Percentiles rank a stretch among this genome's conserved stretches.
phyloP scores from a whole-genome alignment of 2,113 vertebrate genomes.

The Lontra canadensis region DNA sequence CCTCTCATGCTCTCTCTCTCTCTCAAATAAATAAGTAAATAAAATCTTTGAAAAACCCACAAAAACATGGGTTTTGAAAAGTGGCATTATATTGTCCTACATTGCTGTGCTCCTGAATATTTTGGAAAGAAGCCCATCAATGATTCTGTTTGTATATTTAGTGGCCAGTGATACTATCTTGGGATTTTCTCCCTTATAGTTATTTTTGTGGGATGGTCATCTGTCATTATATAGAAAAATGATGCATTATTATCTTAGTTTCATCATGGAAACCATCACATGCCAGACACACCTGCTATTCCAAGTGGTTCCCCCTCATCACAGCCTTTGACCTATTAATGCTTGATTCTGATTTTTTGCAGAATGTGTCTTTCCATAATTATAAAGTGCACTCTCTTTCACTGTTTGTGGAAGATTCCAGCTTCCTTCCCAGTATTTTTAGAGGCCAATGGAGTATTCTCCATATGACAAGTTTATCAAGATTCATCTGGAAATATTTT shows the following conservation, averaged over 20 bases:
- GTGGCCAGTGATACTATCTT: not conserved
- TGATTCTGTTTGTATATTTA: not conserved
- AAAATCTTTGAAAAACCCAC: too few species aligned
- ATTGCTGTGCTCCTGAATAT: not conserved
- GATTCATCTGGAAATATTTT: not conserved
- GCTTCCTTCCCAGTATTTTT: not conserved
- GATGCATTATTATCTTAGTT: not conserved
- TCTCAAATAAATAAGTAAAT: too few species aligned
- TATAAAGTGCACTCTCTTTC: not conserved
- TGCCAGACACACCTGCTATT: not conserved
- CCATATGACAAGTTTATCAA: not conserved
- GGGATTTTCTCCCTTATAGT: not conserved
- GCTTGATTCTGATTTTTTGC: not conserved
- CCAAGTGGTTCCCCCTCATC: not conserved
- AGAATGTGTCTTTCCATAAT: not conserved
- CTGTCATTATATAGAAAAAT: not conserved
- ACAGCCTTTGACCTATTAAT: not conserved
- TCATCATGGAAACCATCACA: not conserved
- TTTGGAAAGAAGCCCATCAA: not conserved
- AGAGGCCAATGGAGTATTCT: not conserved
- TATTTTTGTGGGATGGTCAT: not conserved
- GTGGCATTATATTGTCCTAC: not conserved
- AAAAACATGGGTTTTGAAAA: not conserved
- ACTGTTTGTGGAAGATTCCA: slow-evolving; percentile 18
- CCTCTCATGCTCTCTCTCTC: too few species aligned